A percentile compares a stretch with the other conserved stretches of the same genome.
Conservation (phyloP, 1,140 invertebrate species). For the Laupala kohalensis region DNA sequence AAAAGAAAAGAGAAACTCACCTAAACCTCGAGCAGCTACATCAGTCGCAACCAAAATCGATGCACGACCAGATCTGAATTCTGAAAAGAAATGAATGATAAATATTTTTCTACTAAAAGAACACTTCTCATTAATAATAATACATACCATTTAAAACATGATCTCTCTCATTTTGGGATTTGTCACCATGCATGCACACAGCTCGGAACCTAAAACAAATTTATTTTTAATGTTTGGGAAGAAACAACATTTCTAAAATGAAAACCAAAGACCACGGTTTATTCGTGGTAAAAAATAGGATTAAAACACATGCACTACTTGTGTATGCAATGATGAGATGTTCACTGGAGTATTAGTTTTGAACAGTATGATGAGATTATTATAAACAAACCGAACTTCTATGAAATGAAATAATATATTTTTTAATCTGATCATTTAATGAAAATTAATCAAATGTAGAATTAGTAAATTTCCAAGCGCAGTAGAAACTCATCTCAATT, state of each 20-base stretch:
- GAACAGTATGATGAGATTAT: no score
- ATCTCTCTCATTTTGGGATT: conserved; percentile 79
- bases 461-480: no score
- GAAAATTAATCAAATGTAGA: no score
- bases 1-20: conserved; percentile 46
- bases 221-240: not conserved
- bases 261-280: no score
- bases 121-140: not conserved
- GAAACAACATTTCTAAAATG: not conserved
- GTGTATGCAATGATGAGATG: no score
- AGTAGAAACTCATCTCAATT: no score
- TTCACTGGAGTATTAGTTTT: no score
- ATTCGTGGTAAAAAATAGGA: no score
- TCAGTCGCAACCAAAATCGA: conserved; percentile 95
- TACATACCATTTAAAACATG: conserved; percentile 35
- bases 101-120: not conserved
- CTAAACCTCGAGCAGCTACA: conserved; percentile 93
- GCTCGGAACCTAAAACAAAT: conserved; percentile 39
- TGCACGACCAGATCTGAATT: conserved; percentile 83
- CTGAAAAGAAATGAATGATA: conserved; percentile 31
- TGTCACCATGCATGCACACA: conserved; percentile 79
- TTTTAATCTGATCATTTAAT: no score
- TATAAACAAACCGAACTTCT: no score
- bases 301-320: no score
- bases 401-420: no score